Evolutionary conservation across 2,888 invertebrate genomes (phyloP).

Genomic region (Leptinotarsa peninsularis): DNA sequence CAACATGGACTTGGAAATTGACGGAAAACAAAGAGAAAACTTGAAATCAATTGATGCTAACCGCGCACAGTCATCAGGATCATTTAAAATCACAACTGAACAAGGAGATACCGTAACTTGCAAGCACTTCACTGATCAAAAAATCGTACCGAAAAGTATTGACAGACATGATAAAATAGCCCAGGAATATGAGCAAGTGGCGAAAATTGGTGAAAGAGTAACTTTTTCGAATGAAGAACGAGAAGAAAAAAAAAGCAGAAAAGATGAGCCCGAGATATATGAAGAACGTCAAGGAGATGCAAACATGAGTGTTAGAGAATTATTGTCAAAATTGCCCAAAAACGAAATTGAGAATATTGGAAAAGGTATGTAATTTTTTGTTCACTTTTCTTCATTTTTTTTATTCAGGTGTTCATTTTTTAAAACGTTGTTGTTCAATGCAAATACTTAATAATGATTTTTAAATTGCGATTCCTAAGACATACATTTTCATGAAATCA

Average conservation of each 20-base stretch:
- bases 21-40: slow-evolving; percentile 41
- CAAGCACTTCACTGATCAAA: slow-evolving; percentile 39
- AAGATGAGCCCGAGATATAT: slow-evolving; percentile 24
- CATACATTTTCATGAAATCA: too few species aligned
- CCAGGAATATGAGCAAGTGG: slow-evolving; percentile 32
- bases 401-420: neutral
- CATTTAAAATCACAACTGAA: slow-evolving; percentile 48
- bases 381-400: neutral
- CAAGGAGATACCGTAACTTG: slow-evolving; percentile 50
- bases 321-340: slow-evolving; percentile 44
- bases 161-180: slow-evolving; percentile 31
- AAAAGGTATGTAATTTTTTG: slow-evolving; percentile 39
- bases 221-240: slow-evolving; percentile 35
- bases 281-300: slow-evolving; percentile 26
- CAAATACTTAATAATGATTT: too few species aligned
- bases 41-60: slow-evolving; percentile 37
- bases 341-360: slow-evolving; percentile 39
- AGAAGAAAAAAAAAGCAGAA: slow-evolving; percentile 21
- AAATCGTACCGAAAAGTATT: slow-evolving; percentile 35
- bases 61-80: slow-evolving; percentile 27
- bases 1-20: slow-evolving; percentile 51
- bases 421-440: neutral
- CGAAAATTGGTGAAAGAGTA: slow-evolving; percentile 32
- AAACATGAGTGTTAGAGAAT: slow-evolving; percentile 43
- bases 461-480: too few species aligned